These are phyloP conservation scores for Pimephales promelas DNA, from an alignment of 2,113 vertebrate species.

Conservation along the genomic window DNA sequence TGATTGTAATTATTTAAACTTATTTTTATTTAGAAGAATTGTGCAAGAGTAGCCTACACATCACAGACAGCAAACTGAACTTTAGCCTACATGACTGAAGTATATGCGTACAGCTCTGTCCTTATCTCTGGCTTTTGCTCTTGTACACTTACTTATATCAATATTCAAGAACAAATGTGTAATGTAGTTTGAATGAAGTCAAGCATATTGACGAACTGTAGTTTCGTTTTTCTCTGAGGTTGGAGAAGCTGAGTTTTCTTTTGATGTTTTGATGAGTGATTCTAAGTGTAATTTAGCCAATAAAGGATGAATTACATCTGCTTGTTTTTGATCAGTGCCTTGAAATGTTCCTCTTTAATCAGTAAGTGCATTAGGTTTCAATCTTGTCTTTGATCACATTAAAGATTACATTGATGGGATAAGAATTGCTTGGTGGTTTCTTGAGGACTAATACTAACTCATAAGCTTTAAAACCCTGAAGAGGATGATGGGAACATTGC, in stretches of 20 bases:
- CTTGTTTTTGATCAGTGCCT: neutral
- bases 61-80: slow-evolving; percentile 18
- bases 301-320: too few relatives aligned
- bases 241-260: too few relatives aligned
- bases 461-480: neutral
- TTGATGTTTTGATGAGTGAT: too few relatives aligned
- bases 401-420: neutral
- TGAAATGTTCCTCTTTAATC: neutral
- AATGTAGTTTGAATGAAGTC: neutral
- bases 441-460: neutral
- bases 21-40: neutral
- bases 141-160: neutral
- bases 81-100: neutral
- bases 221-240: too few relatives aligned
- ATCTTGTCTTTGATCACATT: neutral
- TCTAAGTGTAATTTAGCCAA: too few relatives aligned
- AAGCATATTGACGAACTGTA: too few relatives aligned
- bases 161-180: neutral
- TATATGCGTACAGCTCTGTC: neutral
- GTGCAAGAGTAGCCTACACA: neutral
- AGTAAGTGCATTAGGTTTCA: too few relatives aligned
- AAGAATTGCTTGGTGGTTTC: neutral
- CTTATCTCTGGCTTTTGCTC: neutral
- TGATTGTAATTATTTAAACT: neutral
- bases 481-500: neutral